A percentile compares a stretch with the other conserved stretches of the same genome.
These are phyloP conservation scores for Agapornis roseicollis DNA, from an alignment of 2,113 vertebrate genomes.

Conservation along the genomic window DNA sequence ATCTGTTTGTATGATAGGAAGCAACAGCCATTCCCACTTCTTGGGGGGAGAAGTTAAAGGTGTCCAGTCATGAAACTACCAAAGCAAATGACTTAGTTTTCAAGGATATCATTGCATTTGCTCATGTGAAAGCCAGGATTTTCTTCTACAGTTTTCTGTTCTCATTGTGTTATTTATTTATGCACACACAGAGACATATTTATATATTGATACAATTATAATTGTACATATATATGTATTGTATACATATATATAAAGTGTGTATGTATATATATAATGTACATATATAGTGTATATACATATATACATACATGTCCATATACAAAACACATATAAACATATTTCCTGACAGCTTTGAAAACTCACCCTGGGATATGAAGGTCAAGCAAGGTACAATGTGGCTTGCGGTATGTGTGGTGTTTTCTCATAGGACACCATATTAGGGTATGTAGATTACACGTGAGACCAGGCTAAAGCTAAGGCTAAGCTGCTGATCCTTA, in stretches of 20 bases:
- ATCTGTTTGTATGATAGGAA: background rate
- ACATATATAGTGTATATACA: background rate
- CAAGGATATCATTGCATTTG: background rate
- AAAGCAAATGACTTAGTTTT: background rate
- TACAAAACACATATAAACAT: background rate
- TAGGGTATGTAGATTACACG: background rate
- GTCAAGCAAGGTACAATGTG: background rate
- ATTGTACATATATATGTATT: background rate
- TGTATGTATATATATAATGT: background rate
- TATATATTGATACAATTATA: too few species aligned
- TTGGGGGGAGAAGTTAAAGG: background rate
- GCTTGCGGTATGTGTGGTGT: background rate
- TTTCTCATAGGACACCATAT: background rate
- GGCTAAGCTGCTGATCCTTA: background rate
- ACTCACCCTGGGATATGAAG: background rate
- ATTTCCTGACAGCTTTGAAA: background rate
- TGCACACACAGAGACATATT: accelerated
- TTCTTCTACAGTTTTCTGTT: background rate
- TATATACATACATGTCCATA: background rate
- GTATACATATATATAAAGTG: background rate
- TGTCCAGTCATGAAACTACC: background rate
- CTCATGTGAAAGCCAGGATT: background rate
- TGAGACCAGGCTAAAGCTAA: background rate
- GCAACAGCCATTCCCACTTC: background rate
- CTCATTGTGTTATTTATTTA: background rate